These are phyloP conservation scores for Rapana venosa DNA, from an alignment of 2,888 invertebrate genomes.

Conservation along the genomic window DNA sequence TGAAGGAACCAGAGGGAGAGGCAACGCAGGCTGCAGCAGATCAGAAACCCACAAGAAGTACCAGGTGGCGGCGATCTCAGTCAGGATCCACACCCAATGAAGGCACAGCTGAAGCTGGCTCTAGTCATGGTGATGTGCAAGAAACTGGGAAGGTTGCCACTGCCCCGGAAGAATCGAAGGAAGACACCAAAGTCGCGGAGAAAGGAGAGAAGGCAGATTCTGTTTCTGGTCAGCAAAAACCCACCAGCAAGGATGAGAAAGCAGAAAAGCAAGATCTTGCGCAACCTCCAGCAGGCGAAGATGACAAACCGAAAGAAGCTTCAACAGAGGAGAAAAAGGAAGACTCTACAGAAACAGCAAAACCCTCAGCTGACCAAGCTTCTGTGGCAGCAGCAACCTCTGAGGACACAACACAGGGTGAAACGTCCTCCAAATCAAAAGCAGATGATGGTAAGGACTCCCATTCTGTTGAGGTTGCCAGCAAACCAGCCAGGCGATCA, in stretches of 20 bases:
- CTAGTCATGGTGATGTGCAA: constrained; percentile 13
- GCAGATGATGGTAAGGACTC: not conserved
- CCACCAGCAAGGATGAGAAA: not conserved
- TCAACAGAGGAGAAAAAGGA: not conserved
- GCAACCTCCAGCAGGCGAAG: not conserved
- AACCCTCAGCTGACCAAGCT: not conserved
- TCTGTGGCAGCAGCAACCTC: not conserved
- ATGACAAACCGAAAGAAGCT: not conserved
- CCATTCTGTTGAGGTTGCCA: not conserved
- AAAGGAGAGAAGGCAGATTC: not conserved
- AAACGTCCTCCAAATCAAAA: not conserved
- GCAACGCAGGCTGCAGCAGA: not conserved
- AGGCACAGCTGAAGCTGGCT: not conserved
- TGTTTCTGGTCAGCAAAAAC: not conserved
- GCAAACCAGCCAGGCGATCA: constrained; percentile 9
- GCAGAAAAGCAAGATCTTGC: constrained; percentile 1
- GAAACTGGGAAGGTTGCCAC: not conserved
- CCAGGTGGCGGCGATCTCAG: constrained; percentile 21
- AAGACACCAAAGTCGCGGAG: not conserved
- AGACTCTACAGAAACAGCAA: not conserved
- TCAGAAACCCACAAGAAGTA: constrained; percentile 24
- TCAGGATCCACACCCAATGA: constrained; percentile 16
- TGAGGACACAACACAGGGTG: not conserved
- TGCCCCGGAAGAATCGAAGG: not conserved
- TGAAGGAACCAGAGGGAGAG: not conserved